Evolutionary conservation across 2,113 vertebrate species (phyloP).

Genomic region (Megaceryle maxima): DNA sequence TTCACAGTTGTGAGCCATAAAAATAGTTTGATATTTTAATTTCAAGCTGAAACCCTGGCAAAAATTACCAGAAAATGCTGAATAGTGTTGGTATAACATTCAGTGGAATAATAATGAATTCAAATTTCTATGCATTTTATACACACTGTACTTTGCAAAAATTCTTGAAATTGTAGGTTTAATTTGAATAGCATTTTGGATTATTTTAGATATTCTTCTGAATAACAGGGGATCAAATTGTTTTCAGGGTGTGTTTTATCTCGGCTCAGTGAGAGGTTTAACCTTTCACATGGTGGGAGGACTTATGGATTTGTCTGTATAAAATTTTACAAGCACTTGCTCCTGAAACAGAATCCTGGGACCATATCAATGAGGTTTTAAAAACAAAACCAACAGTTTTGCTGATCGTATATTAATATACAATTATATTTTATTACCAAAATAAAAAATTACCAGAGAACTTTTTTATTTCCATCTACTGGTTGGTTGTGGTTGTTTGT

Average conservation of each 20-base stretch:
- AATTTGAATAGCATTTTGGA: neutral
- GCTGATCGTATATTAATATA: neutral
- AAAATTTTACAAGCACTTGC: neutral
- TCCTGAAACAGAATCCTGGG: neutral
- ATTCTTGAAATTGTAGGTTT: neutral
- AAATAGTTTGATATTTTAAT: neutral
- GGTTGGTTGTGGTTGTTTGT: neutral
- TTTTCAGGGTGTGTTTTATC: neutral
- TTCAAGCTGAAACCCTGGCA: neutral
- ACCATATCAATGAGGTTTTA: neutral
- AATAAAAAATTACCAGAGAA: neutral
- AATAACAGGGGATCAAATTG: neutral
- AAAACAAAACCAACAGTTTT: neutral
- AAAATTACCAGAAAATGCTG: neutral
- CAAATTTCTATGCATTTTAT: neutral
- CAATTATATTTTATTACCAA: neutral
- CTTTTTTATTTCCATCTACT: slow-evolving; percentile 52
- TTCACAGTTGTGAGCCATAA: neutral
- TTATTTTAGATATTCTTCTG: neutral
- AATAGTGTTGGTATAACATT: neutral
- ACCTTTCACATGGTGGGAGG: neutral
- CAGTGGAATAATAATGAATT: neutral
- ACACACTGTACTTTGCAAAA: neutral
- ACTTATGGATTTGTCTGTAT: neutral
- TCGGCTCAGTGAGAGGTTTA: neutral